phyloP scores from a whole-genome alignment of 1,140 invertebrate species.

The Trinorchestia longiramus region DNA sequence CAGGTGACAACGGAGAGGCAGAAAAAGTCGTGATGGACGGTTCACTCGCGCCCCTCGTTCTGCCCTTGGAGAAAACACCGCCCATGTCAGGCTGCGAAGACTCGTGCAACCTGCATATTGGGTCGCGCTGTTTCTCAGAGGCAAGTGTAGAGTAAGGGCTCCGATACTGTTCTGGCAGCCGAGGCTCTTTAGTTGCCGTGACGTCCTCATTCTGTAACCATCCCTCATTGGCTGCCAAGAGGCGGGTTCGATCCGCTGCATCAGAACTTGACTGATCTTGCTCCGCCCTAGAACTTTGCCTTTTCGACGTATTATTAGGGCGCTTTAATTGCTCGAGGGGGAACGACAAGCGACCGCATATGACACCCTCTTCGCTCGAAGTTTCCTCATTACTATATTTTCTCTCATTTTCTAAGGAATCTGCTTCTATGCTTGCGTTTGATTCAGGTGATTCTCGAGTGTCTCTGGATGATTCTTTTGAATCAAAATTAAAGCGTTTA shows the following conservation, averaged over 20 bases:
- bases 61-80: conserved; percentile 62
- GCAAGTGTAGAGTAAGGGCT: conserved; percentile 30
- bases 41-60: conserved; percentile 47
- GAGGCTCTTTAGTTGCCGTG: conserved; percentile 56
- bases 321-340: conserved; percentile 42
- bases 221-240: conserved; percentile 60
- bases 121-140: conserved; percentile 49
- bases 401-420: conserved; percentile 4
- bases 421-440: conserved; percentile 36
- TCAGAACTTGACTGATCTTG: background rate
- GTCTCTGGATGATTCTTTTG: conserved; percentile 15
- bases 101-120: conserved; percentile 39
- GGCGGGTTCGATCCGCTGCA: conserved; percentile 53
- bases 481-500: conserved; percentile 27
- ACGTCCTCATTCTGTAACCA: conserved; percentile 65
- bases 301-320: background rate
- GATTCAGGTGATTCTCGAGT: conserved; percentile 53
- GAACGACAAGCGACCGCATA: conserved; percentile 53
- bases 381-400: conserved; percentile 18
- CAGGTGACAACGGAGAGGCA: conserved; percentile 13
- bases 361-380: background rate
- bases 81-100: conserved; percentile 59
- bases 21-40: conserved; percentile 32
- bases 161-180: conserved; percentile 36
- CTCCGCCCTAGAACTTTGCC: conserved; percentile 28